Base-by-base conservation (phyloP, 2,888 invertebrate genomes). In the Philereme vetulata region DNA sequence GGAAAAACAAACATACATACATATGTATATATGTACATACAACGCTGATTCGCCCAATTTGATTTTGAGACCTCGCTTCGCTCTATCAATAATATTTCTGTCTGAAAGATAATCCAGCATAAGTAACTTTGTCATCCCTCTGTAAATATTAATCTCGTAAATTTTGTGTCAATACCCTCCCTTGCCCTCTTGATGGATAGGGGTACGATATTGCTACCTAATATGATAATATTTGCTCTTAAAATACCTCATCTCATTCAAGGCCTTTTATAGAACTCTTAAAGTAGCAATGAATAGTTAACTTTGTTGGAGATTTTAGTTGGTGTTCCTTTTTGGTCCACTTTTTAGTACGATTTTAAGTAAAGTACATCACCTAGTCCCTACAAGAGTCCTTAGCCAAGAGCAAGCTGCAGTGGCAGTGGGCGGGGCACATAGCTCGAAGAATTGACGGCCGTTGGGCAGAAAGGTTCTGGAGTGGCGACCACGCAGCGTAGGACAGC, bases 61-160 rank as follows among this genome's bases (percentile, higher is more conserved):
- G n/a, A n/a, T n/a, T n/a, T n/a, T n/a, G n/a, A n/a, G n/a, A n/a
- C n/a, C n/a, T n/a, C n/a, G n/a, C n/a, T n/a, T n/a, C n/a, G n/a
- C n/a, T n/a, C n/a, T n/a, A n/a, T n/a, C n/a, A n/a, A n/a, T 7
- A 36, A 8, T 7, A 47, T 47, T 47, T 21, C 35, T n/a, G n/a
- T 47, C 35, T 47, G 10, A 10, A 47, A 32, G 21, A 38, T 10
- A 49, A 48, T 5, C 10, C 11, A 42, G 11, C 44, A 48, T 4
- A 44, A 43, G 38, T 38, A 51, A 56, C 45, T 60, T 55, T 55
- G 38, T 7, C 70, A 72, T 72, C 73, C 72, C 73, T 72, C 68
- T 77, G 86, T 83, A 88, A 90, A 90, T 88, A 90, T 90, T 89
- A 90, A 89, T 89, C 85, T 86, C 88, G 84, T 86, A 89, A 89